Evolutionary conservation across 2,797 vertebrate genomes (phyloP).

Genomic region (Dermochelys coriacea): DNA sequence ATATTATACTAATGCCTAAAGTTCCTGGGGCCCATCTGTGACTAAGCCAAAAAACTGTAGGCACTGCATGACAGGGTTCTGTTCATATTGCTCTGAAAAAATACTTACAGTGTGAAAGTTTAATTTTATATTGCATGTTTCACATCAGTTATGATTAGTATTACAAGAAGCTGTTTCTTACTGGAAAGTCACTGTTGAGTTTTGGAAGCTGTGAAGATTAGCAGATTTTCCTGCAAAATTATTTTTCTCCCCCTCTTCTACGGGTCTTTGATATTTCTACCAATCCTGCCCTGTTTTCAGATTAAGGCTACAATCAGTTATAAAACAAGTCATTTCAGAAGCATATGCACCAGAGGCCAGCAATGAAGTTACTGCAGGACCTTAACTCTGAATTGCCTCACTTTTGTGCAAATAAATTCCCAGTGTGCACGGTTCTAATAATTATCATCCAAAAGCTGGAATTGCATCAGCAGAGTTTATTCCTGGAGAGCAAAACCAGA

Average conservation of each 20-base stretch:
- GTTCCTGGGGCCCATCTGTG: neutral
- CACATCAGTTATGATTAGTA: neutral
- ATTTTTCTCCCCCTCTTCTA: neutral
- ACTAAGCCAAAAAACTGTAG: neutral
- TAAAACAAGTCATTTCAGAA: constrained; percentile 28
- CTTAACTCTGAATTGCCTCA: neutral
- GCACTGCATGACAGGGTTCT: neutral
- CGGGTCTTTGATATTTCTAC: neutral
- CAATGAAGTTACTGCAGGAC: neutral
- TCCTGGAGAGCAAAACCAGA: neutral
- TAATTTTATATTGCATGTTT: neutral
- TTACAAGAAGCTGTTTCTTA: neutral
- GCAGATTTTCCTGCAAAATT: neutral
- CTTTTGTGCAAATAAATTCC: neutral
- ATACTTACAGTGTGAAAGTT: neutral
- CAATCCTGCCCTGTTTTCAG: neutral
- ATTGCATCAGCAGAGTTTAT: neutral
- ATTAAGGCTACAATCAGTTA: constrained; percentile 19
- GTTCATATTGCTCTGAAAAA: neutral
- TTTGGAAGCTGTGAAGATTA: neutral
- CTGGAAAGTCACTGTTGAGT: neutral
- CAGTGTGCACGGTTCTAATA: neutral
- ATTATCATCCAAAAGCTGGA: neutral
- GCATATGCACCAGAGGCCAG: neutral
- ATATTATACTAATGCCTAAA: neutral